Conservation (phyloP, 92 coral and sea anemone genomes). For the Phenganax subtilis region DNA sequence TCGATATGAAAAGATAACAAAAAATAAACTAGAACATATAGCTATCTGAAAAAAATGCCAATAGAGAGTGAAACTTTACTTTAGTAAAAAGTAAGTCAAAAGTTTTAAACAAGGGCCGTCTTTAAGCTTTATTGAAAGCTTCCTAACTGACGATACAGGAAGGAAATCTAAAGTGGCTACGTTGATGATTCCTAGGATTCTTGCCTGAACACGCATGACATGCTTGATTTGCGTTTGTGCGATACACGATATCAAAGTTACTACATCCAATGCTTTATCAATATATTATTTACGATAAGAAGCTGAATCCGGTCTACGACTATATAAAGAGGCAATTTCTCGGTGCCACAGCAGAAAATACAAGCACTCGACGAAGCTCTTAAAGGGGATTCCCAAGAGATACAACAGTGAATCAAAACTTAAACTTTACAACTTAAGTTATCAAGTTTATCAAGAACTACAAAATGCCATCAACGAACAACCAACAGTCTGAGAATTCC, state of each 20-base stretch:
- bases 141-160: conserved; percentile 3
- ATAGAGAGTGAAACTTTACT: background rate
- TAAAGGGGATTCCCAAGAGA: conserved; percentile 37
- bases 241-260: background rate
- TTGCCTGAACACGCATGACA: conserved; percentile 29
- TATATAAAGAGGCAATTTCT: conserved; percentile 1
- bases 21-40: conserved; percentile 1
- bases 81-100: background rate
- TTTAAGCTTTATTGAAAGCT: background rate
- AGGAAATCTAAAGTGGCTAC: conserved; percentile 14
- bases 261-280: background rate
- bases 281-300: conserved; percentile 35
- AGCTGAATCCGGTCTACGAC: conserved; percentile 12
- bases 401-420: background rate
- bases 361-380: conserved; percentile 4
- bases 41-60: background rate
- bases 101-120: background rate
- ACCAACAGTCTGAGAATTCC: conserved; percentile 7
- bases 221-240: conserved; percentile 3
- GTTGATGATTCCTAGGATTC: conserved; percentile 1
- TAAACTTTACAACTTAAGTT: background rate
- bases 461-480: conserved; percentile 31
- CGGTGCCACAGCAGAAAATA: background rate
- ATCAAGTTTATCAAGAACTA: background rate
- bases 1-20: background rate